Evolutionary conservation across 1,140 invertebrate genomes (phyloP).

Genomic region (Steinernema khuongi): DNA sequence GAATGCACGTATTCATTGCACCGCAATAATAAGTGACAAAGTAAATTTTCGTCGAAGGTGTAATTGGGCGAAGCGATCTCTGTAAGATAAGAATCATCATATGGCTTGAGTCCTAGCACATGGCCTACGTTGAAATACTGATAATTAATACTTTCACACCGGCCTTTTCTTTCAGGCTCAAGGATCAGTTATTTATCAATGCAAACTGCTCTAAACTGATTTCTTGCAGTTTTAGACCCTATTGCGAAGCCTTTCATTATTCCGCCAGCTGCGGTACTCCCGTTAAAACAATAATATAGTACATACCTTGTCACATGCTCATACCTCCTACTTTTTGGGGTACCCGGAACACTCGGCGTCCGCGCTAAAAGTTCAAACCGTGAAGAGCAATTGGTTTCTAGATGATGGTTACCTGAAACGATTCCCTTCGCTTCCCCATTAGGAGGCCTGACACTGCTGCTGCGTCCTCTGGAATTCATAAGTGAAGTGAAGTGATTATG

Average conservation of each 20-base stretch:
- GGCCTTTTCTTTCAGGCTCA: not conserved
- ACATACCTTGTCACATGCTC: not conserved
- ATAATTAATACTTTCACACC: not conserved
- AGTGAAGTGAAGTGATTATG: constrained; percentile 17
- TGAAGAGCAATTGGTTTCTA: no score
- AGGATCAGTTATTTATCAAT: no score
- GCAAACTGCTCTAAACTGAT: no score
- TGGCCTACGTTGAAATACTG: not conserved
- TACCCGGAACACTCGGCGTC: not conserved
- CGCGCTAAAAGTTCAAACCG: not conserved
- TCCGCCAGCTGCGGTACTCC: no score
- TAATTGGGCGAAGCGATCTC: no score
- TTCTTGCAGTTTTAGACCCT: no score
- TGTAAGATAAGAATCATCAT: no score
- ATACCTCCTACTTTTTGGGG: not conserved
- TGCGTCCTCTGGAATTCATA: constrained; percentile 10
- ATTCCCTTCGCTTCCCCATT: not conserved
- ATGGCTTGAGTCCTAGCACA: no score
- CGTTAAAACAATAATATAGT: no score
- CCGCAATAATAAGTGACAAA: not conserved
- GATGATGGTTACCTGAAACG: not conserved
- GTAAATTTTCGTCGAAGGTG: not conserved
- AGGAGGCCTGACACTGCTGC: not conserved
- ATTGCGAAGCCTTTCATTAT: no score
- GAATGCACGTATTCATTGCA: no score